Evolutionary conservation across 2,797 vertebrate species (phyloP), one percentile per base, ranked within the genome.

Genomic region (Astyanax mexicanus): DNA sequence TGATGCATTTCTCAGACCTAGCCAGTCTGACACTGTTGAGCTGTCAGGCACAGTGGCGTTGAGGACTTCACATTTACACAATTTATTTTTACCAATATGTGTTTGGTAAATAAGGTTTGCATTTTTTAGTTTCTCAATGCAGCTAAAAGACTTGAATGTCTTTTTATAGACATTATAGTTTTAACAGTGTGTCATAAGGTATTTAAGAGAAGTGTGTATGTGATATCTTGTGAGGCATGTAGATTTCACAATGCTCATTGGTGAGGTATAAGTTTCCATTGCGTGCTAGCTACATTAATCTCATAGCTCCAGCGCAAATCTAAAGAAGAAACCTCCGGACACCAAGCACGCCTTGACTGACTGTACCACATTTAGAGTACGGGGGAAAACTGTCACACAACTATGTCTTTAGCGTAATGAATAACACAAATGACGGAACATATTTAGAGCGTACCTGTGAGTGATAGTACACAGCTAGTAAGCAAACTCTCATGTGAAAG

Each of bases 261-360:
- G 52, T 29, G 52, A 55, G 52, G 52, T 55, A 55, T 17, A 12
- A 11, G 52, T 55, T 55, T 55, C 52, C 52, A 55, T 55, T 15
- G 55, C 52, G 13, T 55, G 13, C 29, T 55, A 29, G 52, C 25
- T 29, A 25, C 5, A 17, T 29, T 55, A 55, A 5, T 13, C 27
- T 57, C 12, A n/a, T 8, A 32, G 25, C 5, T 32, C 52, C 0
- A 3, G 27, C 17, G 6, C 7, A 57, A 57, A 8, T 54, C 6
- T 9, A 17, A 57, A 32, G 25, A 17, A 57, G 54, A 54, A 57
- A 32, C 17, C 49, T n/a, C 17, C 5, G 7, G 15, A 32, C 15
- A 32, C 54, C 13, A 32, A 32, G 29, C 54, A n/a, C 57, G 6
- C 17, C 54, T 32, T 17, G 27, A 29, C 7, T 57, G 54, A 32